Evolutionary conservation across 2,888 invertebrate species (phyloP), one percentile per base, ranked within the genome.

Genomic region (Steinernema hermaphroditum): DNA sequence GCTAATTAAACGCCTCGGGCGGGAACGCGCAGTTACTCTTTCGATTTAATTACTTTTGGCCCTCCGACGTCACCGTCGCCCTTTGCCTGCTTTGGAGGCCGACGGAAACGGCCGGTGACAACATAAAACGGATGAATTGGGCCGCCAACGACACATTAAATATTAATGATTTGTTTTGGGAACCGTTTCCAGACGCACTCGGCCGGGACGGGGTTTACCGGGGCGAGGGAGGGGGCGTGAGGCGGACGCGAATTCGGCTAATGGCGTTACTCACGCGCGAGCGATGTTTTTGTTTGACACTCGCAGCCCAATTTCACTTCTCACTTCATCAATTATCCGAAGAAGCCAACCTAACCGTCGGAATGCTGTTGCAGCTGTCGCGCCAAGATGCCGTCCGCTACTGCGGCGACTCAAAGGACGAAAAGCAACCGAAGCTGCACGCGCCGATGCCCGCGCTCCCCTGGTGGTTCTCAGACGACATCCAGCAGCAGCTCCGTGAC

Each of bases 351-450:
- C 19, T 54, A 24, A 6, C 27, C 24, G 49, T 54, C 14, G 19
- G 8, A 41, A n/a, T 19, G 46, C 19, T 19, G 29, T 62, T 62
- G 22, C 62, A 62, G 62, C 32, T 62, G 34, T 32, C 62, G 29
- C 62, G 62, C 14, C 27, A 62, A 12, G 62, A 62, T 29, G 62
- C 62, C 32, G 34, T 62, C 32, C 62, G 54, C 29, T 62, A 62
- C n/a, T 62, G 62, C 34, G 62, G 62, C 29, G 62, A 62, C 34
- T 62, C 62, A 91, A 88, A 91, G 91, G 90, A 90, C 91, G 90
- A 91, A 91, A 89, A 90, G 91, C 88, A 87, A 78, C 89, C 89
- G 80, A 87, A 44, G 62, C 62, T 62, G 12, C 62, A 62, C 62
- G 62, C 62, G 29, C 62, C 62, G 32, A 62, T 29, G 29, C 62